Evolutionary conservation across 2,888 invertebrate species (phyloP), one percentile per base, ranked within the genome.

Genomic region (Acleris sparsana): DNA sequence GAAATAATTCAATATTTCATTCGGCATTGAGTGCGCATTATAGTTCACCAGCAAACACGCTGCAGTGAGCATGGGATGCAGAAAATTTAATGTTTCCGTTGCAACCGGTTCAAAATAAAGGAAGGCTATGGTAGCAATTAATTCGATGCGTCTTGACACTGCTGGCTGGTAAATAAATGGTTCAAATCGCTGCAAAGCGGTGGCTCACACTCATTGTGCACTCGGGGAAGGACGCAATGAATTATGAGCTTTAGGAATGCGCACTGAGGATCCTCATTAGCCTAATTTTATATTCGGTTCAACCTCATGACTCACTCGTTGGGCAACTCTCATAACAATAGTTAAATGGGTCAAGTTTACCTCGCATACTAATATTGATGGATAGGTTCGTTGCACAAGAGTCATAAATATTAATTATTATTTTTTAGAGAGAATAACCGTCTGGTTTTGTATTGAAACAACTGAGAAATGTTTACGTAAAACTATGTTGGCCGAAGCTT

Each of bases 281-380:
- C 74, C 81, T 73, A 73, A 79, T 82, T 83, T 78, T 73, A 79
- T 72, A 72, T 69, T 70, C 68, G 60, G 69, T 69, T 72, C 71
- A 76, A 78, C 76, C 75, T 78, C 73, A 76, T 73, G 77, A 79
- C 69, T 80, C 82, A 79, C 76, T 79, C 80, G 81, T 87, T 86
- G 85, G 78, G 86, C 80, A 89, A 88, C 79, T 74, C 79, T 76
- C 84, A 85, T 83, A 84, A 85, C 84, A 85, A 84, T 85, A 75
- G 79, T 70, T 70, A 88, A 80, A 72, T 84, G 73, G 90, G 90
- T 85, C 91, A 90, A 89, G 89, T 87, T 84, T 83, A 83, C 72
- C 68, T 63, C 66, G 44, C 25, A 62, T 51, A 63, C 63, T 57
- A 58, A 67, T 67, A 62, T 62, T 67, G 62, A 67, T 59, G 49